phyloP scores from a whole-genome alignment of 2,113 vertebrate species.

The Apistogramma diplotaenia region DNA sequence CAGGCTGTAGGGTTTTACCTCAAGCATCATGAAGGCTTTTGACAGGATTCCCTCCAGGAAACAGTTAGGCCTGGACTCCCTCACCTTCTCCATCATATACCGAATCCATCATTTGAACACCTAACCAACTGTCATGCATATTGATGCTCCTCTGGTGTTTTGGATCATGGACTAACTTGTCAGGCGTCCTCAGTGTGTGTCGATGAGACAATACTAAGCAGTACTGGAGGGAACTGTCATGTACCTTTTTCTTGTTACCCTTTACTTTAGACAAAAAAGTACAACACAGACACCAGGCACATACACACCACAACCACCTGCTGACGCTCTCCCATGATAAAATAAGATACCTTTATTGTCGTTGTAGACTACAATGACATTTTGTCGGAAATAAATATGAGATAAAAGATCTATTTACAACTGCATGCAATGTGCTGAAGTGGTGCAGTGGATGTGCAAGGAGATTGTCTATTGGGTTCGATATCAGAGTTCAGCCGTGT shows the following conservation, averaged over 20 bases:
- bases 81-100: background rate
- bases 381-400: too few relatives aligned
- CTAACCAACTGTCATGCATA: background rate
- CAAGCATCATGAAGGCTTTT: background rate
- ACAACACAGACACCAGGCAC: background rate
- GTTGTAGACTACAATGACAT: too few relatives aligned
- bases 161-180: background rate
- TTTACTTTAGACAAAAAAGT: background rate
- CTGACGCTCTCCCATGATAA: background rate
- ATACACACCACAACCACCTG: background rate
- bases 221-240: background rate
- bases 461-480: too few relatives aligned
- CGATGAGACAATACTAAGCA: background rate
- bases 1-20: background rate
- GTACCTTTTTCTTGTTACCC: background rate
- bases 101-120: background rate
- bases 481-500: too few relatives aligned
- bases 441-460: too few relatives aligned
- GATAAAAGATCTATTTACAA: too few relatives aligned
- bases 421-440: too few relatives aligned
- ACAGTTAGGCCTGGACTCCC: background rate
- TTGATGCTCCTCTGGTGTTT: background rate
- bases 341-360: too few relatives aligned
- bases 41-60: background rate
- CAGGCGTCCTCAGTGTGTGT: background rate